Base-by-base conservation (phyloP, 2,113 vertebrate genomes). In the Chionodraco myersi region DNA sequence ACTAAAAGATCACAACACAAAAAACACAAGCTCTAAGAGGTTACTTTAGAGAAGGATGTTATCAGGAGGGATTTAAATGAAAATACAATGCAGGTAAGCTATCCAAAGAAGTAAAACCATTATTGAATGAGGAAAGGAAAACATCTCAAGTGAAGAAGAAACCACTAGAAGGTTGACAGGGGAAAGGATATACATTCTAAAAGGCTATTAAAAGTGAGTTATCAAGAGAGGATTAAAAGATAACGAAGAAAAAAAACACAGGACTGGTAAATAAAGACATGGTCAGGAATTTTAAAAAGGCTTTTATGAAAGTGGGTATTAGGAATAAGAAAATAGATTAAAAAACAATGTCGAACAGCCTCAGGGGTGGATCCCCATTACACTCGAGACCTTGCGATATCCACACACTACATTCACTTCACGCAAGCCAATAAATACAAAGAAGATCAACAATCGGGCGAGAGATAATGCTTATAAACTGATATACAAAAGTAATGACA, bases 71-170 rank as follows among this genome's bases (percentile, higher is more conserved):
- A 76, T 2, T 73, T 56, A 49, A 76, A 70, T 69, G 16, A 63
- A 79, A 74, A 75, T 23, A 4, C 57, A 73, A 68, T 30, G 30
- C 48, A 11, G 11, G 44, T 78, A 13, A 59, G 60, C 21, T 60
- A 72, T 80, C 73, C 26, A 44, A 58, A n/a, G 48, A 73, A 60
- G 62, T 64, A 61, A 80, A 74, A 47, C 14, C 48, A 80, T 10
- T 65, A 80, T 10, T 47, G 30, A 69, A 73, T 59, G 65, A 73
- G 54, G 2, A 60, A 58, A 65, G 18, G 15, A 58, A 79, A 62
- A 79, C 23, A 57, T 18, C 5, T 69, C 30, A 52, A 60, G 47
- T 63, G 54, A 18, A 69, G 41, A 68, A 47, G 48, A 56, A 58
- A 75, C 2, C 26, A 65, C n/a, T 59, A 21, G 49, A 18, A 34